phyloP scores from a whole-genome alignment of 2,797 vertebrate species.

The Myiothlypis coronata region DNA sequence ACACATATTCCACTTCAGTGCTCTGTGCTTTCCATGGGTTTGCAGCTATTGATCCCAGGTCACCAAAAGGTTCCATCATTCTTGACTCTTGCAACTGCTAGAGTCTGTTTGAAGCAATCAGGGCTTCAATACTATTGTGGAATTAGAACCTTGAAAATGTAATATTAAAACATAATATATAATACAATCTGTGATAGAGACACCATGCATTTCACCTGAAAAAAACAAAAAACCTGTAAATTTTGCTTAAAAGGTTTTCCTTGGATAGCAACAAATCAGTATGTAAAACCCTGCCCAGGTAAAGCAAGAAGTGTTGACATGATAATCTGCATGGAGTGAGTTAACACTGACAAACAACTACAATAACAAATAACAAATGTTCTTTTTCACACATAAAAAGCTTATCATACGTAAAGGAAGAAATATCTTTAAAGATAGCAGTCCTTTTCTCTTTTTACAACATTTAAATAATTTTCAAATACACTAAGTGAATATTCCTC shows the following conservation, averaged over 20 bases:
- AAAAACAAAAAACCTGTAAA: not conserved
- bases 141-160: not conserved
- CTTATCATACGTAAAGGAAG: not conserved
- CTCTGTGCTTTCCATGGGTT: not conserved
- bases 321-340: not conserved
- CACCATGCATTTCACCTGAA: not conserved
- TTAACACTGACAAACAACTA: not conserved
- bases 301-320: not conserved
- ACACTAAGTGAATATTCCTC: not conserved
- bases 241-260: not conserved
- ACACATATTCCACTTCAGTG: not conserved
- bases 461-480: not conserved
- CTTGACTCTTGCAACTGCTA: not conserved
- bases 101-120: not conserved
- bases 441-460: not conserved
- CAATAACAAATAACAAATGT: not conserved
- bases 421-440: not conserved
- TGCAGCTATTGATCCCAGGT: conserved; percentile 10
- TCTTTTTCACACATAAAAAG: not conserved
- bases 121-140: not conserved
- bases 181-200: not conserved
- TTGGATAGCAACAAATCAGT: not conserved
- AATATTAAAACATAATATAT: not conserved
- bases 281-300: not conserved
- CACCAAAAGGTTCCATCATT: not conserved